Evolutionary conservation across 2,113 vertebrate species (phyloP).

Genomic region (Micromys minutus): DNA sequence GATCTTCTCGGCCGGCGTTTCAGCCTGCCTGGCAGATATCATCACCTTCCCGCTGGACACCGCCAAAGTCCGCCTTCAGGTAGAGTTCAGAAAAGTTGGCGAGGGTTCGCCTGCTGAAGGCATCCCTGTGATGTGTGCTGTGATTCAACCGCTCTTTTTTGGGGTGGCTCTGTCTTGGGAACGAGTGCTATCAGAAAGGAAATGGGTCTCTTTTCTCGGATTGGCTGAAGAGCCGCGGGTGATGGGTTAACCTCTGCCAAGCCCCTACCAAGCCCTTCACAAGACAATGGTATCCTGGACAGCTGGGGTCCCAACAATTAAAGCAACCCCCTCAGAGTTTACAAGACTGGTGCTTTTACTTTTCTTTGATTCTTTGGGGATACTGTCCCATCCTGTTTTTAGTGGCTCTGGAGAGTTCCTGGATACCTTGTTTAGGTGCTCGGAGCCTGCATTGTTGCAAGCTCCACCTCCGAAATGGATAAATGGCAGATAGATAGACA

Average conservation of each 20-base stretch:
- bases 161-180: neutral
- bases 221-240: neutral
- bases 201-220: neutral
- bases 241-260: neutral
- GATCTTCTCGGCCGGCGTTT: constrained; percentile 89
- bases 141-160: neutral
- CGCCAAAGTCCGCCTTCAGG: constrained; percentile 80
- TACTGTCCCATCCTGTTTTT: neutral
- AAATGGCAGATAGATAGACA: neutral
- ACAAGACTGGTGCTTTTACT: neutral
- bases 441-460: neutral
- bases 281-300: neutral
- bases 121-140: neutral
- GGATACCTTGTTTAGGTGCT: neutral
- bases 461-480: neutral
- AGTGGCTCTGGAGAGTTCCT: neutral
- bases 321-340: neutral
- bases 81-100: neutral
- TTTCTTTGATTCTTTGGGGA: neutral
- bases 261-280: too few relatives aligned
- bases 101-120: neutral
- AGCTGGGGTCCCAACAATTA: neutral
- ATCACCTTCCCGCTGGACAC: constrained; percentile 91
- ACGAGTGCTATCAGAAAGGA: neutral
- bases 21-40: constrained; percentile 90